Evolutionary conservation across 2,113 vertebrate species (phyloP), one percentile per base, ranked within the genome.

Genomic region (Rhea pennata): DNA sequence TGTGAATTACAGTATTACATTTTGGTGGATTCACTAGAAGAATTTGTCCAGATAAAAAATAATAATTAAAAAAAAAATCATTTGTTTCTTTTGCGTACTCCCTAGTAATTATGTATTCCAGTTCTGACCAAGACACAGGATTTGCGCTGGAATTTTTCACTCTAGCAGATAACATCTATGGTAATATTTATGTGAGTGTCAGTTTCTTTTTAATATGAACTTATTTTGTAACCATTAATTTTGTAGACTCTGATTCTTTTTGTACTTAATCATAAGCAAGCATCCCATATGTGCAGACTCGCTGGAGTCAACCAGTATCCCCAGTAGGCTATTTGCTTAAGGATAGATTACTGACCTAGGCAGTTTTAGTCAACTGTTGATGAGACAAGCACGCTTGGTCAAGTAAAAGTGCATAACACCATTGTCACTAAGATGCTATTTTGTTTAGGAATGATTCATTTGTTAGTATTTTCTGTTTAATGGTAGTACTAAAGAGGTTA

Each of bases 1-100:
- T 97, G 92, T 94, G 81, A 97, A 95, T 97, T 87, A 81, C n/a
- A 94, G 78, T 67, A 83, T 80, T 80, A 79, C 56, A 89, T 92
- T 97, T 84, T 71, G 82, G 69, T 87, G 50, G 58, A 91, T 95
- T 92, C 89, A 53, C 58, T 77, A 62, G 82, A 86, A 81, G 86
- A 93, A 95, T 90, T 56, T 92, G 23, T 84, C 92, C 71, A 91
- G 92, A 90, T 54, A 90, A 92, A 74, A 67, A 95, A 77, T 91
- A 94, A 93, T 82, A 87, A 61, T 42, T 26, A 84, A 79, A 71
- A 50, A 61, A 39, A 42, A 66, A 90, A 54, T 53, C 10, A 12
- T 46, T 62, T 56, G 23, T 3, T 39, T 21, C 73, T 77, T 72
- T 44, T 7, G 17, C 44, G 56, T 13, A 33, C 24, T 48, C 59